Base-by-base conservation (phyloP, 2,797 vertebrate species). In the Channa striata region DNA sequence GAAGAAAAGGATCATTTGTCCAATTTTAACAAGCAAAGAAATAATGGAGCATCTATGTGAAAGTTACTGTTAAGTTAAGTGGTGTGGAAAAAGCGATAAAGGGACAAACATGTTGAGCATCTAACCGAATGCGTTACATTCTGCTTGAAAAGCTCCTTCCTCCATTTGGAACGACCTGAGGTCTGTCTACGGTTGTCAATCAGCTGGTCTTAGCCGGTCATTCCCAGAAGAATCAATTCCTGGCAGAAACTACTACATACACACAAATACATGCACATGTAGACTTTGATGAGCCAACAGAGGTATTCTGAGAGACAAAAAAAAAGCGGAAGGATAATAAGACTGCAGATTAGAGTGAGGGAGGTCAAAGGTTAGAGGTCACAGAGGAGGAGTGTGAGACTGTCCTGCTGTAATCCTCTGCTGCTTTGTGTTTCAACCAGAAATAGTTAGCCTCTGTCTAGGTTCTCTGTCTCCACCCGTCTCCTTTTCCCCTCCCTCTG, bases 311-410 rank as follows among this genome's bases (percentile, higher is more conserved):
- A 70, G 17, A 11, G 49, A 59, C 33, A 11, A 23, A 52, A 33
- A 40, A 16, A 19, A 2, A 37, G 25, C 0, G 14, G 17, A 17
- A 52, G 50, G 46, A 43, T 59, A 70, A 20, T 30, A 36, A 63
- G 56, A 42, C 39, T 53, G 57, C 59, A 7, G 67, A 46, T 37
- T 70, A 62, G 65, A 60, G 30, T 5, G 33, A 57, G 39, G 34
- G 48, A 65, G 70, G 57, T 84, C 70, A 87, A 56, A 72, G 81
- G 56, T 83, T 80, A 87, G 59, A 72, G 81, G 56, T 83, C 81
- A 71, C 12, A 0, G 19, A 23, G 33, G 51, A 69, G 50, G 67
- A 68, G 57, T 50, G 51, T 59, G 67, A 54, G 62, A 43, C 40
- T 9, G 40, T 51, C 36, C 19, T 12, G 56, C 62, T 68, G 25